These are phyloP conservation scores for Dasyprocta punctata DNA, from an alignment of 2,113 vertebrate species.

Conservation along the genomic window DNA sequence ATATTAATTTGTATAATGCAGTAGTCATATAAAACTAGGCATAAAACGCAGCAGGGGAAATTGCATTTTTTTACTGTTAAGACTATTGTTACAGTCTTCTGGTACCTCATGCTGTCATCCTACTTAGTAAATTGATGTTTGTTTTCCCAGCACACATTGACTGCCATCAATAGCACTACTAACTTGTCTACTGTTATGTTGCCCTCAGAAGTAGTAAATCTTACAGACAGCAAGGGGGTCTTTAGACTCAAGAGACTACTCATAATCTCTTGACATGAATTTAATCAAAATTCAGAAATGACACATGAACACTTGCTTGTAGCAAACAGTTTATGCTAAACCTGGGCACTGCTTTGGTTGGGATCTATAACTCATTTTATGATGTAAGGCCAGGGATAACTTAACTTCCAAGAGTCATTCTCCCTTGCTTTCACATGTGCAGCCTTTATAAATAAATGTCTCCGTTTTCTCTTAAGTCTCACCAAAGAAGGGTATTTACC, in stretches of 20 bases:
- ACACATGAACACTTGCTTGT: not conserved
- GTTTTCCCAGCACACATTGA: slow-evolving; percentile 66
- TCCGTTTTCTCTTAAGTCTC: not conserved
- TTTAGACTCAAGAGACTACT: slow-evolving; percentile 64
- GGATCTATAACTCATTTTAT: slow-evolving; percentile 39
- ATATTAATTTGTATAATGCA: slow-evolving; percentile 83
- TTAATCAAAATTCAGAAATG: slow-evolving; percentile 74
- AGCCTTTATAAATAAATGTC: not conserved
- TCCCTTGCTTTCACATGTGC: not conserved
- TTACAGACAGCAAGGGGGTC: slow-evolving; percentile 13
- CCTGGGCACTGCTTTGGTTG: not conserved
- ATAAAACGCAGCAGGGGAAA: slow-evolving; percentile 81
- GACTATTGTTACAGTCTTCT: slow-evolving; percentile 70
- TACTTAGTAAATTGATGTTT: slow-evolving; percentile 76
- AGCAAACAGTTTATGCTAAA: slow-evolving; percentile 63
- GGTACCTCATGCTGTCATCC: slow-evolving; percentile 70
- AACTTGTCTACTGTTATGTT: slow-evolving; percentile 50
- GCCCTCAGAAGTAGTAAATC: slow-evolving; percentile 71
- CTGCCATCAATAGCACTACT: slow-evolving; percentile 68
- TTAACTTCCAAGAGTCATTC: slow-evolving; percentile 24
- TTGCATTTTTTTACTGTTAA: slow-evolving; percentile 78
- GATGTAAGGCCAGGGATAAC: slow-evolving; percentile 25
- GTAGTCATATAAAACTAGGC: slow-evolving; percentile 71
- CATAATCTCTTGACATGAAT: slow-evolving; percentile 69
- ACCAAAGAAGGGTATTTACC: slow-evolving; percentile 15